Conservation (phyloP, 2,797 vertebrate genomes). For the Cygnus olor region DNA sequence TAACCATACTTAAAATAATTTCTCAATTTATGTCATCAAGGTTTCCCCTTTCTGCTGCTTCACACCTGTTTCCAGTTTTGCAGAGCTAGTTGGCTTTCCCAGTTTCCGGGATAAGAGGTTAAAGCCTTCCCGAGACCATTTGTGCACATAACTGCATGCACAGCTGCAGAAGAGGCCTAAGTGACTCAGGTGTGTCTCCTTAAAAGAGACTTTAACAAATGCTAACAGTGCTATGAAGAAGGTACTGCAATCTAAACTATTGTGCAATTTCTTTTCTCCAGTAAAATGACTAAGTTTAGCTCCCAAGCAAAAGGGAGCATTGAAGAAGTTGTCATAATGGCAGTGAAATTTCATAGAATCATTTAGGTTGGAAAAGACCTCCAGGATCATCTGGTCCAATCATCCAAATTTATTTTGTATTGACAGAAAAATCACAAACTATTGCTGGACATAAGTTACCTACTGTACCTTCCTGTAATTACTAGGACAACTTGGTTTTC, state of each 20-base stretch:
- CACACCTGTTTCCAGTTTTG: background rate
- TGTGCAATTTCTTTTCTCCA: background rate
- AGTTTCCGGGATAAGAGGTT: background rate
- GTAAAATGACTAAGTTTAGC: background rate
- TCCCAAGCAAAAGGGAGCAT: background rate
- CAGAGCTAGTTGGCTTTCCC: background rate
- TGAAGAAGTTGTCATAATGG: background rate
- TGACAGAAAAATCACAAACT: background rate
- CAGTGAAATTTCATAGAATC: background rate
- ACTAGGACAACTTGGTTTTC: background rate
- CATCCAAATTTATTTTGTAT: background rate
- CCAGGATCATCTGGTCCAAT: no score
- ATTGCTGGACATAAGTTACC: background rate
- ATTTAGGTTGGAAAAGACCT: no score
- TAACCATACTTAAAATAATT: background rate
- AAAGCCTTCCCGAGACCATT: background rate
- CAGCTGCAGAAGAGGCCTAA: background rate
- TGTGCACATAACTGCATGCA: background rate
- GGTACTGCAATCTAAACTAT: background rate
- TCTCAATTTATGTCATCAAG: background rate
- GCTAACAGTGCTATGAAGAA: background rate
- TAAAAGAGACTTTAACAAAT: background rate
- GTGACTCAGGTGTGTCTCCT: background rate
- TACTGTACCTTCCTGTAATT: background rate
- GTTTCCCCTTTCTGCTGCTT: background rate